Evolutionary conservation across 2,888 invertebrate genomes (phyloP), one percentile per base, ranked within the genome.

Genomic region (Taphrorychus bicolor): DNA sequence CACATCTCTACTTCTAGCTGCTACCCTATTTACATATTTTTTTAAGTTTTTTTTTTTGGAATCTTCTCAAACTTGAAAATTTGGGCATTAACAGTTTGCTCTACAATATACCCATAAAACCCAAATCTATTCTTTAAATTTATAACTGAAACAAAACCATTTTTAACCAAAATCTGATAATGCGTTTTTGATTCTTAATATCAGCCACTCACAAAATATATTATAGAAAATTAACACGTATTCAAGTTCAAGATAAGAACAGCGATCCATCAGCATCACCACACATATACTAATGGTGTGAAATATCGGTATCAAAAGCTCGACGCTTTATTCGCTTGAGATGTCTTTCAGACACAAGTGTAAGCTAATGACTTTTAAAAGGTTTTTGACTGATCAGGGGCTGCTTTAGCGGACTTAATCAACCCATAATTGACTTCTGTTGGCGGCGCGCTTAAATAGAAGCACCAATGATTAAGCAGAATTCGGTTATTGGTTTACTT

Each of bases 361-460:
- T 59, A 56, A 70, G 70, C 67, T 70, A 70, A 70, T 70, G 70
- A 70, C 64, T 67, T 70, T 70, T 67, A 70, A 70, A 70, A 70
- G 70, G 64, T 70, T 70, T 64, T 53, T 70, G 70, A 70, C 70
- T 66, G 66, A 70, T 70, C 66, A 66, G 66, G 66, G 54, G 60
- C 61, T 66, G 58, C 66, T 66, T 66, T 61, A 66, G 69, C 42
- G 66, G 63, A 66, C 66, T 66, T 70, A 70, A 70, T 70, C 70
- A 70, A 70, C 48, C 63, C 66, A 58, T 70, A 70, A 70, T 70
- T 66, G 66, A 70, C 70, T 70, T 66, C 70, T 66, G 70, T 70
- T 70, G 70, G 70, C 70, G 66, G 63, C 57, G 54, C 53, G 17
- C 56, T 66, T 62, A 66, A 66, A 66, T 66, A 70, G 70, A 70